These are phyloP conservation scores for Pangasius larnaudii DNA, from an alignment of 2,797 vertebrate species.

Conservation along the genomic window DNA sequence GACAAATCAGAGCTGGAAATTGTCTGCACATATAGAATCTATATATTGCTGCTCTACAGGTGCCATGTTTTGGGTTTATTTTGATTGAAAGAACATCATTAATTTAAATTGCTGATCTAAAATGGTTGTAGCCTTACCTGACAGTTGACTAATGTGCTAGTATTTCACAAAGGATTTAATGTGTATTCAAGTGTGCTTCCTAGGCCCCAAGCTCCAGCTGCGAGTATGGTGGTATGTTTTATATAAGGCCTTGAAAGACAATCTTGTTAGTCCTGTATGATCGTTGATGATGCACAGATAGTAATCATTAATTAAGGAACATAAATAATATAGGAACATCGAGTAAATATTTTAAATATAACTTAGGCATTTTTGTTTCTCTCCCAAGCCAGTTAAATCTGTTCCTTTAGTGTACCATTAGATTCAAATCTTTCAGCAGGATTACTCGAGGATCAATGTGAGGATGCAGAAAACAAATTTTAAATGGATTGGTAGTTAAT, in stretches of 20 bases:
- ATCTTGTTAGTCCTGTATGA: constrained; percentile 20
- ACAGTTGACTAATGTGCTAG: neutral
- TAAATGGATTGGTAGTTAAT: neutral
- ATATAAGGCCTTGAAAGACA: constrained; percentile 15
- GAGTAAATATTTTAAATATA: constrained; percentile 4
- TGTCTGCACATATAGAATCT: constrained; percentile 61
- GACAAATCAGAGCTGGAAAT: constrained; percentile 74
- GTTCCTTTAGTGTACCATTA: neutral
- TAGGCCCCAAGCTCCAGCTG: constrained; percentile 37
- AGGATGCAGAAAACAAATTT: neutral
- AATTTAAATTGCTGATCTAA: neutral
- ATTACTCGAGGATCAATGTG: neutral
- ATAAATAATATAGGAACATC: neutral
- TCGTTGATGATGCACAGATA: constrained; percentile 27
- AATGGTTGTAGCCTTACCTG: neutral
- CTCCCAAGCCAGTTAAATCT: neutral
- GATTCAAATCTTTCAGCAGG: neutral
- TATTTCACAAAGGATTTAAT: neutral
- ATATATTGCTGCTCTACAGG: neutral
- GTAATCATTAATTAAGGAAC: neutral
- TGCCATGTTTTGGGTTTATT: neutral
- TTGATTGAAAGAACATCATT: neutral
- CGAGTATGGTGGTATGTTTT: constrained; percentile 28
- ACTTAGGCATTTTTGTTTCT: neutral
- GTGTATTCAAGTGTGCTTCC: constrained; percentile 23